phyloP scores from a whole-genome alignment of 2,797 vertebrate species.

The Argya squamiceps region DNA sequence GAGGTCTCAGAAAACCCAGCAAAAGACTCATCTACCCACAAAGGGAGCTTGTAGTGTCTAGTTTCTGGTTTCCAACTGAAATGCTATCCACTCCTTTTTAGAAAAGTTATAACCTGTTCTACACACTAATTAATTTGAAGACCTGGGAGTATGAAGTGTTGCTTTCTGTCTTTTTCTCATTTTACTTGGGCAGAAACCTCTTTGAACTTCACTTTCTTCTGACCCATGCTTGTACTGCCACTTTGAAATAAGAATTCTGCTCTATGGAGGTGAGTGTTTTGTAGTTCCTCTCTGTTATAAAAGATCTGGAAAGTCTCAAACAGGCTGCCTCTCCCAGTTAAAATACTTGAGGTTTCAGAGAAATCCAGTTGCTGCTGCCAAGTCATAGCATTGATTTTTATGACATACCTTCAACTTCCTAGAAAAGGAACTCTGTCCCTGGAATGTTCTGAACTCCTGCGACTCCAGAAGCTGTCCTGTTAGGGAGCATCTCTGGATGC shows the following conservation, averaged over 20 bases:
- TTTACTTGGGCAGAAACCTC: not conserved
- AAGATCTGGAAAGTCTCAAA: not conserved
- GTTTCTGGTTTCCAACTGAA: not conserved
- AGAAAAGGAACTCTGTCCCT: not conserved
- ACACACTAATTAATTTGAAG: not conserved
- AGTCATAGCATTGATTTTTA: not conserved
- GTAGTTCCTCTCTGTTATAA: not conserved
- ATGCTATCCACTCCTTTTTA: not conserved
- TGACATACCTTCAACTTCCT: not conserved
- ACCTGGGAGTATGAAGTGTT: not conserved
- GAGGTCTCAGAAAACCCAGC: not conserved
- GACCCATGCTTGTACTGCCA: not conserved
- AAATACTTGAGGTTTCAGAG: not conserved
- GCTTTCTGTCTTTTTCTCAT: not conserved
- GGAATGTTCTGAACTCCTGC: not conserved
- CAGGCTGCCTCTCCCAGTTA: not conserved
- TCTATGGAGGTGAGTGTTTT: not conserved
- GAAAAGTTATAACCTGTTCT: not conserved
- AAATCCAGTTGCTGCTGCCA: not conserved
- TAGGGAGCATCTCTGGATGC: not conserved
- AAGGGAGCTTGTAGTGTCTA: not conserved
- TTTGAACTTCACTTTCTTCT: not conserved
- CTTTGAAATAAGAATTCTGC: not conserved
- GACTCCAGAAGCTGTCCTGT: not conserved
- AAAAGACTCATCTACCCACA: not conserved